Base-by-base conservation (phyloP, 1,140 invertebrate genomes). In the Micrasema minimum region DNA sequence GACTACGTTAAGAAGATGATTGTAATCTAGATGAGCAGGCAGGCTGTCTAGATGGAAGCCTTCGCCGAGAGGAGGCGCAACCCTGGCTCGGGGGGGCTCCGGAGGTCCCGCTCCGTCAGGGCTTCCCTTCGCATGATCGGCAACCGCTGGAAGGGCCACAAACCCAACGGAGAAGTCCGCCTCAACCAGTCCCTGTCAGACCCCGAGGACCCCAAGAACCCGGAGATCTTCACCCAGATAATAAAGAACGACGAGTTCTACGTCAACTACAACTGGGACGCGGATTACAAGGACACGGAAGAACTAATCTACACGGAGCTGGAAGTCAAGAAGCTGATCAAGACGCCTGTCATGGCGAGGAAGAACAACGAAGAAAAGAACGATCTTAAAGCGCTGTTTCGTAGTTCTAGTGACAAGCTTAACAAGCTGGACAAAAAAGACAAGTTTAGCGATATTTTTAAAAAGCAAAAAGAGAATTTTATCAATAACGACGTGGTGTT, bases 61-160 rank as follows among this genome's bases (percentile, higher is more conserved):
- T 66, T 66, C 78, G 77, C 82, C 78, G 79, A 81, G 57, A 85
- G 79, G 72, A 80, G 79, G 76, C 79, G 79, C 76, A 80, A 76
- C 43, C 22, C 51, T 37, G 48, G 45, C 77, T 78, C 75, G 78
- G 83, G 79, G 16, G 80, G 76, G 22, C 79, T 90, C 70, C 88
- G 88, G 38, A 86, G 90, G 72, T 89, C 90, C 69, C 87, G 89
- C 74, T 92, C 90, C 37, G 89, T 93, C 74, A 86, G 91, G 66
- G 89, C 89, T 38, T 93, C 91, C 37, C 80, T 92, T 48, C 87
- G 89, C 72, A 79, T 91, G 69, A 88, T 93, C 67, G 84, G 86
- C 62, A 84, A 83, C 74, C 83, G 83, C 69, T 83, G 86, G 79
- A 79, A 86, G 45, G 80, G 80, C 31, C 79, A 79, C 55, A 84